Conservation (phyloP, 2,797 vertebrate species). For the Rhabdophis nuchalis region DNA sequence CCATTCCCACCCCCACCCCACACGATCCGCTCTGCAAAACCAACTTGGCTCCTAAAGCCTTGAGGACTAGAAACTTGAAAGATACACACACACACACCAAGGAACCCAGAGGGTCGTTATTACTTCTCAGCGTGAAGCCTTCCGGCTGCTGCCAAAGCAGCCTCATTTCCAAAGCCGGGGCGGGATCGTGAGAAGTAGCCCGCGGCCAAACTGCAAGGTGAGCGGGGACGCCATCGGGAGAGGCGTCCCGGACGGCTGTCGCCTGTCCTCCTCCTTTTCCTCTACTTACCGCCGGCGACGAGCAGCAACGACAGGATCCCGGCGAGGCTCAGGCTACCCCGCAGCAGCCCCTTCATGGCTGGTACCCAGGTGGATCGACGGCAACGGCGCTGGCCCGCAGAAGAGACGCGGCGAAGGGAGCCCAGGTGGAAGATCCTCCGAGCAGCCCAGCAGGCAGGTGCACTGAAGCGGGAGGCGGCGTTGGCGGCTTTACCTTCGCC, state of each 20-base stretch:
- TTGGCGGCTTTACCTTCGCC: not conserved
- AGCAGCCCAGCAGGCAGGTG: not conserved
- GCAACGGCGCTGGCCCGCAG: not conserved
- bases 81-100: too few relatives aligned
- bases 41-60: not conserved
- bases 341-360: not conserved
- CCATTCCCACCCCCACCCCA: not conserved
- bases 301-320: not conserved
- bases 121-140: not conserved
- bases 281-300: not conserved
- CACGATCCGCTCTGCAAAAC: too few relatives aligned
- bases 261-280: not conserved
- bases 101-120: not conserved
- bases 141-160: not conserved
- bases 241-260: not conserved
- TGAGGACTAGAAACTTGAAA: not conserved
- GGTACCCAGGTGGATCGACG: not conserved
- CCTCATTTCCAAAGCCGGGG: not conserved
- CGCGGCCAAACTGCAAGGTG: not conserved
- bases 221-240: not conserved
- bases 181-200: not conserved
- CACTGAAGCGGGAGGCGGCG: not conserved
- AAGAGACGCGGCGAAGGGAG: not conserved
- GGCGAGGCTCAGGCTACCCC: not conserved
- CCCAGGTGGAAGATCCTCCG: rapidly evolving